Percentiles rank a stretch among this genome's conserved stretches.
Evolutionary conservation across 2,113 vertebrate species (phyloP).

Genomic region (Phylloscopus trochiloides): DNA sequence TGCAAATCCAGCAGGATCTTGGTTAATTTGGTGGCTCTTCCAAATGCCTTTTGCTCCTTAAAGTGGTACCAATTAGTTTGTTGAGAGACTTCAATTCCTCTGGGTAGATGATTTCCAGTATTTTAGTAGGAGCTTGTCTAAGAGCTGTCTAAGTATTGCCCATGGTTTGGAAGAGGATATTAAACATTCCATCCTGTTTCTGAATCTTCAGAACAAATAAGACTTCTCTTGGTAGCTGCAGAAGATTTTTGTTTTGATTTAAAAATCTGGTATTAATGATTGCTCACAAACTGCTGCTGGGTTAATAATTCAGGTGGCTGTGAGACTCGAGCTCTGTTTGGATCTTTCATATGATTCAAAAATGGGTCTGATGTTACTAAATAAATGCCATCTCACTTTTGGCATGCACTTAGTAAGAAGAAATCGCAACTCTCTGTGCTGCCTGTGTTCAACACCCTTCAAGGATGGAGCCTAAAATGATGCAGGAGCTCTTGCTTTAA

Average conservation of each 20-base stretch:
- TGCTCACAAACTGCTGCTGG: background rate
- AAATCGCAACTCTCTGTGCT: accelerated
- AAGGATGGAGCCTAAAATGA: background rate
- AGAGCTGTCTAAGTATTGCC: background rate
- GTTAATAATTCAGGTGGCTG: background rate
- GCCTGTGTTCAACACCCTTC: background rate
- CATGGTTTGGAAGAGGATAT: background rate
- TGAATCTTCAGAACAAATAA: background rate
- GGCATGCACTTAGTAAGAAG: background rate
- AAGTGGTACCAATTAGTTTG: accelerated
- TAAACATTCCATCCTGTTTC: background rate
- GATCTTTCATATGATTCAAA: background rate
- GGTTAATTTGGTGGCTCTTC: background rate
- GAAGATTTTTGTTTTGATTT: background rate
- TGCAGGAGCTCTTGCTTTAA: background rate
- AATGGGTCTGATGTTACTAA: background rate
- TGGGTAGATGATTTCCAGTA: background rate
- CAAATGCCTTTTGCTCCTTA: background rate
- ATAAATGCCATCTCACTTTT: background rate
- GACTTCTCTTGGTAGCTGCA: background rate
- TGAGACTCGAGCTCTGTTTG: background rate
- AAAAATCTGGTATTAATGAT: background rate
- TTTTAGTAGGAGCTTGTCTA: background rate
- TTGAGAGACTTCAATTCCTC: background rate
- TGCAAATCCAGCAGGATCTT: too few relatives aligned